A percentile compares a stretch with the other conserved stretches of the same genome.
phyloP scores from a whole-genome alignment of 2,888 invertebrate species.

The Epirrhoe tristata region DNA sequence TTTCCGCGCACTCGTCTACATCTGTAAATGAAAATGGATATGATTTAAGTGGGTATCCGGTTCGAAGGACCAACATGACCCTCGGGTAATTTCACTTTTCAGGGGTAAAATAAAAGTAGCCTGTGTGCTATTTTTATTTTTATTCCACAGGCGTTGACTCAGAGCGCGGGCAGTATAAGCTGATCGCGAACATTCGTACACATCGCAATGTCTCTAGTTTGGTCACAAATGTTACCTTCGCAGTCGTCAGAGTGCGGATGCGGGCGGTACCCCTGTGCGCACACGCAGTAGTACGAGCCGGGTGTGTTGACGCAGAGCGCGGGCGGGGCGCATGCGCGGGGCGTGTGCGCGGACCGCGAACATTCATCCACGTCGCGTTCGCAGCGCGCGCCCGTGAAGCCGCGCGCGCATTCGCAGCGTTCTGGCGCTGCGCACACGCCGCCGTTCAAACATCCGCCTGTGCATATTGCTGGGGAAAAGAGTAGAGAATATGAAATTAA shows the following conservation, averaged over 20 bases:
- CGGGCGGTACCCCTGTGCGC: constrained; percentile 90
- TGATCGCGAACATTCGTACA: no score
- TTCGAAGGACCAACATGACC: background rate
- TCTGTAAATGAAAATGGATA: constrained; percentile 80
- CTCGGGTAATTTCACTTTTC: no score
- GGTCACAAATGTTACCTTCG: constrained; percentile 72
- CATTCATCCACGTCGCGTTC: constrained; percentile 96
- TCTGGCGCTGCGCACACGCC: constrained; percentile 92
- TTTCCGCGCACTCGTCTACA: constrained; percentile 92
- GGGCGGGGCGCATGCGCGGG: constrained; percentile 89
- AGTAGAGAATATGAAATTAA: background rate
- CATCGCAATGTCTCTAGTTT: no score
- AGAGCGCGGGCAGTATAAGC: no score
- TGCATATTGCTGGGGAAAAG: constrained; percentile 88
- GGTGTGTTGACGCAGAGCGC: constrained; percentile 95
- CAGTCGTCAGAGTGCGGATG: constrained; percentile 86
- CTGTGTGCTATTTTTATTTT: no score
- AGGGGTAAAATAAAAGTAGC: no score
- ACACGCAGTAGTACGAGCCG: constrained; percentile 95
- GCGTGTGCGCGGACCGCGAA: constrained; percentile 81
- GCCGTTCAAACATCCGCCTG: constrained; percentile 92
- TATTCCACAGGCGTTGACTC: no score
- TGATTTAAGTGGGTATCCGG: background rate
- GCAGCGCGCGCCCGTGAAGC: constrained; percentile 93
- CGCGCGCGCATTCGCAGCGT: constrained; percentile 91